Percentiles rank a stretch among this genome's conserved stretches.
Evolutionary conservation across 2,113 vertebrate species (phyloP).

Genomic region (Apus apus): DNA sequence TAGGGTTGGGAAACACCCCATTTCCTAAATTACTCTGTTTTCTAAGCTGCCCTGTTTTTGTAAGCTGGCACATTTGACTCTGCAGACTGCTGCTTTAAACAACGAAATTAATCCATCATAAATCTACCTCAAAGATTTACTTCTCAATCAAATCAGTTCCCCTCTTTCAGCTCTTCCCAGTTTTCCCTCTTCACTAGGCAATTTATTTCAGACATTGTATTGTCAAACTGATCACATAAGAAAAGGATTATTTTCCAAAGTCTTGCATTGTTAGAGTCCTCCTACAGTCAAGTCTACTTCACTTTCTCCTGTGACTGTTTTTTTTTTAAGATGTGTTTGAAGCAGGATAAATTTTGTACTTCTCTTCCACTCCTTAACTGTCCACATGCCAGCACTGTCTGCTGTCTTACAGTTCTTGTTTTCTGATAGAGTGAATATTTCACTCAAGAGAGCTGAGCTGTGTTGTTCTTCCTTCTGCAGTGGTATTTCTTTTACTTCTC

Average conservation of each 20-base stretch:
- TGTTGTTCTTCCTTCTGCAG: neutral
- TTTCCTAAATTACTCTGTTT: neutral
- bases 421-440: neutral
- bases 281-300: neutral
- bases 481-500: neutral
- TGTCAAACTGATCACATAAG: neutral
- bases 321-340: neutral
- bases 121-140: neutral
- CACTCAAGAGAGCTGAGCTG: neutral
- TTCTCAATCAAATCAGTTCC: neutral
- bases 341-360: neutral
- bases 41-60: neutral
- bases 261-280: neutral
- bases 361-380: neutral
- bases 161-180: neutral
- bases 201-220: neutral
- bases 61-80: neutral
- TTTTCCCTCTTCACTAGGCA: neutral
- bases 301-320: neutral
- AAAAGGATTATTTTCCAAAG: neutral
- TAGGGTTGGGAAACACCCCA: neutral
- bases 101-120: neutral
- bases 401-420: neutral
- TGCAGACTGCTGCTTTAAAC: neutral
- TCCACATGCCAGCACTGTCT: rapidly evolving